These are phyloP conservation scores for Myripristis murdjan DNA, from an alignment of 2,797 vertebrate genomes.

Conservation along the genomic window DNA sequence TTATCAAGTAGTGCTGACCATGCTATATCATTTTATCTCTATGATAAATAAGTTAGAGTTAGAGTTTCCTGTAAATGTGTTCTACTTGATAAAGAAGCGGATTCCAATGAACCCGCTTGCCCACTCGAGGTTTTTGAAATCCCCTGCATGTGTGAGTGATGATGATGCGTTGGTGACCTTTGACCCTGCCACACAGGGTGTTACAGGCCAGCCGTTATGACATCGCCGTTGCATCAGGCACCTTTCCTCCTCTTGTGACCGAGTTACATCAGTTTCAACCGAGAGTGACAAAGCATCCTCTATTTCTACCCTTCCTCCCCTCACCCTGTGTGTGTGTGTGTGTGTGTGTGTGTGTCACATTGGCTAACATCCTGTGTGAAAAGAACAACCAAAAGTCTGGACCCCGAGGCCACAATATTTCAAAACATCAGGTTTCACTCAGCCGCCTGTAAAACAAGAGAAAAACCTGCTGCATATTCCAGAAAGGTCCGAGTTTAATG, in stretches of 20 bases:
- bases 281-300: constrained; percentile 27
- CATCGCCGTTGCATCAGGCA: constrained; percentile 45
- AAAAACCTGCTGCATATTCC: too few species aligned
- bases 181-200: constrained; percentile 26
- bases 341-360: background rate
- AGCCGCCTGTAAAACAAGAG: too few species aligned
- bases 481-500: too few species aligned
- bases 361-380: background rate
- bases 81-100: background rate
- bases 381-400: too few species aligned
- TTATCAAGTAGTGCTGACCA: too few species aligned
- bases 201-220: constrained; percentile 33
- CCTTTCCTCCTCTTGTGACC: constrained; percentile 25
- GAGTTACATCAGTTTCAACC: constrained; percentile 47
- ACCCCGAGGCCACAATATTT: background rate
- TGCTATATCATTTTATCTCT: too few species aligned
- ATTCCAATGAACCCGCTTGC: background rate
- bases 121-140: background rate
- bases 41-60: too few species aligned
- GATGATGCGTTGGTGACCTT: constrained; percentile 14
- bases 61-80: background rate
- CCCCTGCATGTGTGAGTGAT: background rate
- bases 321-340: background rate
- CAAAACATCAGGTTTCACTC: background rate
- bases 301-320: background rate